A percentile compares a stretch with the other conserved stretches of the same genome.
phyloP scores from a whole-genome alignment of 2,797 vertebrate species.

The Acanthornis magna region DNA sequence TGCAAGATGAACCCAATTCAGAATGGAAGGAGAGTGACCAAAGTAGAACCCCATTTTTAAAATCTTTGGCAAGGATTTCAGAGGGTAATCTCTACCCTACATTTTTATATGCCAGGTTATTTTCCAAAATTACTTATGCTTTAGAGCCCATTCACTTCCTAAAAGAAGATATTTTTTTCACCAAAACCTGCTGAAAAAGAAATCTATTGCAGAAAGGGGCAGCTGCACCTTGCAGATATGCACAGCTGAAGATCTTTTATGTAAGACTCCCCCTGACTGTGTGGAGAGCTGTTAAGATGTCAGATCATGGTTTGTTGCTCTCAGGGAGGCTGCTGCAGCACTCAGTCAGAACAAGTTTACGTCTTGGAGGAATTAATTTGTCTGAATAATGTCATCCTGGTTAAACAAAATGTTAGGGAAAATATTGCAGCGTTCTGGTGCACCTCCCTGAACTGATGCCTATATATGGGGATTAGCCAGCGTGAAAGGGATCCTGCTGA shows the following conservation, averaged over 20 bases:
- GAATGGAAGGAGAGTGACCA: background rate
- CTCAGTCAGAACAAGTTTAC: constrained; percentile 65
- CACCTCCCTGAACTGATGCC: constrained; percentile 56
- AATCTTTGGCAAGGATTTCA: background rate
- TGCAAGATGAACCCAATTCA: constrained; percentile 12
- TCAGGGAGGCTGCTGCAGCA: constrained; percentile 44
- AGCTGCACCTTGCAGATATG: constrained; percentile 28
- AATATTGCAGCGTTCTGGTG: constrained; percentile 36
- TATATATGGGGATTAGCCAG: constrained; percentile 61
- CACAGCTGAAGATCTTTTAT: constrained; percentile 51
- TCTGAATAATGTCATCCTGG: constrained; percentile 64
- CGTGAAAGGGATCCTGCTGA: constrained; percentile 43
- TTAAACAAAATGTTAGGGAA: constrained; percentile 61
- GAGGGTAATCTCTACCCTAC: background rate
- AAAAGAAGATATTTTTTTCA: background rate
- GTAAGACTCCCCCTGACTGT: constrained; percentile 26
- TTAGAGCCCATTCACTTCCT: background rate
- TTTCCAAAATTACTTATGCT: background rate
- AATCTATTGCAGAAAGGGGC: constrained; percentile 1
- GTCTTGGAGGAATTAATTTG: constrained; percentile 66
- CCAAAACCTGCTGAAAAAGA: background rate
- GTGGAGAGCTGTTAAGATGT: constrained; percentile 60
- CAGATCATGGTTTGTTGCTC: constrained; percentile 60
- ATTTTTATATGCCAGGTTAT: background rate
- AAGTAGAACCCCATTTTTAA: background rate